phyloP scores from a whole-genome alignment of 2,888 invertebrate genomes.

The Nemotelus nigrinus region DNA sequence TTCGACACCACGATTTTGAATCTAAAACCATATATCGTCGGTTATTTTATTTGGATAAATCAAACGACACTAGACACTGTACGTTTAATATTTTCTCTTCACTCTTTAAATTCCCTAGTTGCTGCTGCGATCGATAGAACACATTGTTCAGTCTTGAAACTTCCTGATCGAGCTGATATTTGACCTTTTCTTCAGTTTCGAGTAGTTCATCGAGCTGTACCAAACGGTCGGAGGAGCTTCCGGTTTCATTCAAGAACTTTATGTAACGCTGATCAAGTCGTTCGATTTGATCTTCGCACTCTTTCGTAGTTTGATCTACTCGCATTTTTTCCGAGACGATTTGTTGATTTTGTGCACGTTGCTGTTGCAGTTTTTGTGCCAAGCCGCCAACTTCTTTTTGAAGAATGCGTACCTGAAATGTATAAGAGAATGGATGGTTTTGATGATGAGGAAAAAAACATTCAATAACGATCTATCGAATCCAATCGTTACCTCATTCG shows the following conservation, averaged over 20 bases:
- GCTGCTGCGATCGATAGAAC: slow-evolving; percentile 60
- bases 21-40: slow-evolving; percentile 50
- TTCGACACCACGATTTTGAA: slow-evolving; percentile 56
- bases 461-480: too few relatives aligned
- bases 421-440: background rate
- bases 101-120: slow-evolving; percentile 57
- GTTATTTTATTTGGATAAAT: too few relatives aligned
- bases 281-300: slow-evolving; percentile 52
- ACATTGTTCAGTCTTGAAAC: slow-evolving; percentile 58
- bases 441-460: background rate
- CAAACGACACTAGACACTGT: background rate
- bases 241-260: slow-evolving; percentile 57
- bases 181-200: slow-evolving; percentile 58
- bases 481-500: slow-evolving; percentile 63
- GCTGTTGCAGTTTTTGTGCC: slow-evolving; percentile 57
- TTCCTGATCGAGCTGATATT: slow-evolving; percentile 57
- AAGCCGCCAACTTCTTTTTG: slow-evolving; percentile 61
- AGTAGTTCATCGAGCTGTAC: slow-evolving; percentile 62
- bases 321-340: slow-evolving; percentile 54
- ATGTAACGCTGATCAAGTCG: slow-evolving; percentile 56
- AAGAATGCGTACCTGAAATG: slow-evolving; percentile 56
- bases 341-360: slow-evolving; percentile 60
- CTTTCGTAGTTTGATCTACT: slow-evolving; percentile 54
- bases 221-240: slow-evolving; percentile 60
- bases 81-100: slow-evolving; percentile 57